Base-by-base conservation (phyloP, 1,140 invertebrate species). In the Lepidurus arcticus region DNA sequence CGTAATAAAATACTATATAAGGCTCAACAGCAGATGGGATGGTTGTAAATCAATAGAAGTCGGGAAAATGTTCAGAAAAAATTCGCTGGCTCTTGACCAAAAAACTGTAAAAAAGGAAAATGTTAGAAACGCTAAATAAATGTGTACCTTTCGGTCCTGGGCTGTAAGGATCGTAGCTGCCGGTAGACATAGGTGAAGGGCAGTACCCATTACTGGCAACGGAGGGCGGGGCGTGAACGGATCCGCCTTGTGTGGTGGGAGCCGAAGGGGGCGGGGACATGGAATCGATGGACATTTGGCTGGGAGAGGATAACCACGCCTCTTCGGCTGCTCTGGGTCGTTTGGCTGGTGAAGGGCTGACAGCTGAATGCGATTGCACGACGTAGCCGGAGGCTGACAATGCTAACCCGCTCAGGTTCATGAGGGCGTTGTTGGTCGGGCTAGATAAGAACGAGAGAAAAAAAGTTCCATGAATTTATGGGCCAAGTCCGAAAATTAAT, bases 241-340 rank as follows among this genome's bases (percentile, higher is more conserved):
- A 43, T 44, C 75, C 75, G 7, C 75, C 75, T n/a, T 65, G 45
- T 45, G 53, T 76, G 44, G 76, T 53, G 21, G 65, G 45, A 42
- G 78, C 74, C 7, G 78, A 74, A 34, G 78, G 78, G 21, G 78
- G 73, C 42, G 78, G 78, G 26, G 78, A 78, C 73, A 78, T 75
- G 34, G 78, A 78, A 45, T 78, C 78, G 43, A 78, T 74, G 7
- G 78, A 78, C 78, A 78, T 78, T 74, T 78, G 75, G 75, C 75
- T 44, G 8, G 75, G 75, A 10, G 75, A 78, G 5, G 78, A 34
- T 74, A 78, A 43, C 73, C 78, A 73, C 44, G 44, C 73, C 73
- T 78, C 78, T 78, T 73, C 44, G 21, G 42, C 45, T 73, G 73
- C 42, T 74, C 65, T 43, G 73, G 73, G 73, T 74, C 75, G 73